Evolutionary conservation across 2,888 invertebrate genomes (phyloP).

Genomic region (Amphipoea oculea): DNA sequence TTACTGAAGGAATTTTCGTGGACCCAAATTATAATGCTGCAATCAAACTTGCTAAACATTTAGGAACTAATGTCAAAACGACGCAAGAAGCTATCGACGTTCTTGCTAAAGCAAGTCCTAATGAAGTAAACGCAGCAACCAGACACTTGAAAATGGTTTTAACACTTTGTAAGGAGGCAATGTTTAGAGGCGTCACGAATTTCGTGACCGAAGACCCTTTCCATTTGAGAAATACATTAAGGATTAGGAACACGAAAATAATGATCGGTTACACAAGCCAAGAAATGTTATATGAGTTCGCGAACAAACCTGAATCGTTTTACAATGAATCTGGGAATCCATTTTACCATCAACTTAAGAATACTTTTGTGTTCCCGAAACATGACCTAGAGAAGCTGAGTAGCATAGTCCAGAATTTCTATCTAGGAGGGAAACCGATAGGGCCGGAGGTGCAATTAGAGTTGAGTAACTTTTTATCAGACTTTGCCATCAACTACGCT

Average conservation of each 20-base stretch:
- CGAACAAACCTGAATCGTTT: conserved; percentile 63
- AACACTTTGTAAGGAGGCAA: conserved; percentile 73
- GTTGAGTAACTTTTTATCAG: conserved; percentile 71
- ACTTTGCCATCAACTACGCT: conserved; percentile 71
- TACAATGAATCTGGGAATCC: conserved; percentile 50
- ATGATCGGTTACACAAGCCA: conserved; percentile 77
- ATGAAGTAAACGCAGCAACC: conserved; percentile 70
- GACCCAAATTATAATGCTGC: conserved; percentile 72
- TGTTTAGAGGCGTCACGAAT: conserved; percentile 66
- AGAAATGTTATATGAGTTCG: conserved; percentile 71
- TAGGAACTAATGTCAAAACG: conserved; percentile 68
- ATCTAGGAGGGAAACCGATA: conserved; percentile 68
- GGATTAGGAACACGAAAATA: conserved; percentile 66
- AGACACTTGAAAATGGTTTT: conserved; percentile 65
- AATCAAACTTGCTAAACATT: conserved; percentile 70
- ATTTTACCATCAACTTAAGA: conserved; percentile 42
- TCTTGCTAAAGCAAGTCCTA: conserved; percentile 68
- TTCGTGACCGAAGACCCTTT: conserved; percentile 71
- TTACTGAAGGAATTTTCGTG: conserved; percentile 69
- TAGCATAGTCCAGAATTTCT: conserved; percentile 65
- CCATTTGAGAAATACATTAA: conserved; percentile 63
- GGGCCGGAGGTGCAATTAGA: conserved; percentile 67
- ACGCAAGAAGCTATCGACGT: conserved; percentile 70
- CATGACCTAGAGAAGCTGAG: conserved; percentile 58
- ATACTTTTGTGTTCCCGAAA: conserved; percentile 45